Base-by-base conservation (phyloP, 1,140 invertebrate species). In the Trichonephila inaurata region DNA sequence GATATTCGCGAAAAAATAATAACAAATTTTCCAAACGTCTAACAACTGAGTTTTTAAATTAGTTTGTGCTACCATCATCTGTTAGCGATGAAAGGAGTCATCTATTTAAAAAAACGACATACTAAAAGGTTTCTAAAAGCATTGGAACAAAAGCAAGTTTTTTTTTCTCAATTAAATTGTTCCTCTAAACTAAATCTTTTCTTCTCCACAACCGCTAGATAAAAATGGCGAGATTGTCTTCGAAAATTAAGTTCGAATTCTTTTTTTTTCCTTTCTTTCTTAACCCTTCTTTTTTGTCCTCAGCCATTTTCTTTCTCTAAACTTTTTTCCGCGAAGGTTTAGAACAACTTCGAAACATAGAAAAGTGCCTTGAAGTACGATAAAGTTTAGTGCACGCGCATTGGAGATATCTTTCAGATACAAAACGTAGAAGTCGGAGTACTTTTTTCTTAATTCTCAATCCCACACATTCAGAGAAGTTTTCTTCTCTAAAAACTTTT, bases 171-270 rank as follows among this genome's bases (percentile, higher is more conserved):
- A 87, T 87, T 87, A 87, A 87, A 64, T 87, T 87, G 85, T 87
- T 87, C 85, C 28, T 64, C 60, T 60, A 62, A 87, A 64, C 60
- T 28, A 61, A 87, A 64, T 77, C 28, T 87, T 64, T 51, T 64
- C 82, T 19, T 87, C 40, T 62, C 60, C 60, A 64, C 60, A 10
- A 87, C n/a, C 61, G 58, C 85, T 62, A 60, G 40, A 51, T 51
- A 69, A 89, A 69, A 69, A 89, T 89, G 72, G 44, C 51, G 77
- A 77, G 72, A 91, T 82, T 91, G 51, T 82, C 77, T 91, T 60
- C 40, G 44, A 87, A 92, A 92, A 92, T 92, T 86, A 92, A 72
- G 83, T 87, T 91, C 19, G 81, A 66, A 40, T 33, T 18, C 69
- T 28, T 77, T 72, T 72, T 72, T 33, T 69, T 72, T 10, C n/a